Evolutionary conservation across 2,113 vertebrate species (phyloP).

Genomic region (sheep (Ovis aries)): ARS-UI_Ramb_v3.0 NC_056068.1:38019501-38020000

Average conservation of each 20-base stretch:
- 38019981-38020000: not conserved
- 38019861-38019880: not conserved
- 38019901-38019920: not conserved
- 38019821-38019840: not conserved
- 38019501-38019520: slow-evolving; percentile 12
- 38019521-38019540: not conserved
- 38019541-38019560: not conserved
- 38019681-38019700: not conserved
- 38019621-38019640: not conserved
- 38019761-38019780: not conserved
- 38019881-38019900: not conserved
- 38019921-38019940: not conserved
- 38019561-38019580: not conserved
- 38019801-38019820: not conserved
- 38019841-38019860: not conserved
- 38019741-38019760: not conserved
- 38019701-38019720: not conserved
- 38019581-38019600: not conserved
- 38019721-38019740: not conserved
- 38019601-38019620: not conserved
- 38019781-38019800: not conserved
- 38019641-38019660: not conserved
- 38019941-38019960: not conserved
- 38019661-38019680: not conserved
- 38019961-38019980: not conserved